Base-by-base conservation (phyloP, 2,797 vertebrate species). In the Eremophila alpestris region DNA sequence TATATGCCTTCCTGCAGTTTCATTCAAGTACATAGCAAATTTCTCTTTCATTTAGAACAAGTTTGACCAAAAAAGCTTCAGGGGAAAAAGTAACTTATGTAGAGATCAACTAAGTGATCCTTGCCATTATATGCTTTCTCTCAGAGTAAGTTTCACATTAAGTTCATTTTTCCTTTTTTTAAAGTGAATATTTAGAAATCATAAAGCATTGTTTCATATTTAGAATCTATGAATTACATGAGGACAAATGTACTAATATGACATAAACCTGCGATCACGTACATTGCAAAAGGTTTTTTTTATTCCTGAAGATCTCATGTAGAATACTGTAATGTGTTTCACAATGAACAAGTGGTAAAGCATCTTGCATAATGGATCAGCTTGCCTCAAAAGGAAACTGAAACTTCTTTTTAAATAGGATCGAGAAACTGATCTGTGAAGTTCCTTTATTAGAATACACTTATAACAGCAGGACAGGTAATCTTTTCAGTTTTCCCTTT, bases 401-500 rank as follows among this genome's bases (percentile, higher is more conserved):
- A 84, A 89, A 69, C 27, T n/a, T 60, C 77, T 88, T 71, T 48
- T 51, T 8, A 78, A 24, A 78, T 14, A 64, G 30, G 79, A 45
- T 38, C 79, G 43, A 89, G n/a, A 89, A 87, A 83, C 51, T 51
- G 70, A 85, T 82, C 46, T 87, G 27, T 87, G 43, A 73, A 62
- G 23, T 46, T 24, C 22, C 36, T 80, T 91, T 69, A 65, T 65
- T 40, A 83, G 43, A 93, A 73, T 43, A 65, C n/a, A 67, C 9
- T 84, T 38, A 49, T 60, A 79, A 56, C 45, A 87, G 38, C 23
- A 75, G 43, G 79, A 93, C 55, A 91, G 83, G 69, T 80, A 80
- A 85, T 58, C 5, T 91, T 94, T 88, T 83, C n/a, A 62, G 59
- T 83, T 69, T 85, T 94, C 85, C 16, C 18, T 90, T 93, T 88